phyloP scores from a whole-genome alignment of 2,888 invertebrate genomes.

The Argyresthia goedartella region DNA sequence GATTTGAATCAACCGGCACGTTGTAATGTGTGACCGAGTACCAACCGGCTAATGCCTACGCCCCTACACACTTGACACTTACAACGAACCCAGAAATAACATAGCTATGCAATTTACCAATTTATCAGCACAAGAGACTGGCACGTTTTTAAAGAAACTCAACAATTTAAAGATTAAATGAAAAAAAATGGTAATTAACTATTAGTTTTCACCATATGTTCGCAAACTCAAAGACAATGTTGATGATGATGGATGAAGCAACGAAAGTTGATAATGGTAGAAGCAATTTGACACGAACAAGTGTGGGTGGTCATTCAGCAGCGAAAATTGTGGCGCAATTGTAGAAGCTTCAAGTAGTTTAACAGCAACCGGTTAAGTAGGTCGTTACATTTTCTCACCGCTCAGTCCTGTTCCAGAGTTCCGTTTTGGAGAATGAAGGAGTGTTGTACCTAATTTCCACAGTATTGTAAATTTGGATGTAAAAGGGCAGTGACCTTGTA shows the following conservation, averaged over 20 bases:
- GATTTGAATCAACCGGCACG: constrained; percentile 61
- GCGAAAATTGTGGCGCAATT: constrained; percentile 37
- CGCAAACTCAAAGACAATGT: constrained; percentile 44
- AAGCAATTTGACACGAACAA: constrained; percentile 61
- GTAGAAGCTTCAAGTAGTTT: constrained; percentile 33
- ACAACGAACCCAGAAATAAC: constrained; percentile 3
- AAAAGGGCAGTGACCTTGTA: no score
- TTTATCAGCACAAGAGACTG: background rate
- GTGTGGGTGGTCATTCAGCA: constrained; percentile 43
- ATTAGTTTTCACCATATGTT: constrained; percentile 41
- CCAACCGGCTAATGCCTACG: background rate
- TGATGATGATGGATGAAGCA: constrained; percentile 48
- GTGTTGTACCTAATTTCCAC: no score
- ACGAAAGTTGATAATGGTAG: constrained; percentile 63
- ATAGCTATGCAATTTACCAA: background rate
- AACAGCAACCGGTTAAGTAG: constrained; percentile 40
- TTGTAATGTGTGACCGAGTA: constrained; percentile 36
- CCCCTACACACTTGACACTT: constrained; percentile 1
- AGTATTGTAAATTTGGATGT: no score
- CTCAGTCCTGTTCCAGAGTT: background rate
- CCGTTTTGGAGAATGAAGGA: background rate
- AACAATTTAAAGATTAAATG: constrained; percentile 14
- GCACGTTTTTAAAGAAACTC: background rate
- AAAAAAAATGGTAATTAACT: constrained; percentile 52
- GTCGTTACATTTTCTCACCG: constrained; percentile 15